Evolutionary conservation across 2,797 vertebrate genomes (phyloP).

Genomic region (Acomys russatus): DNA sequence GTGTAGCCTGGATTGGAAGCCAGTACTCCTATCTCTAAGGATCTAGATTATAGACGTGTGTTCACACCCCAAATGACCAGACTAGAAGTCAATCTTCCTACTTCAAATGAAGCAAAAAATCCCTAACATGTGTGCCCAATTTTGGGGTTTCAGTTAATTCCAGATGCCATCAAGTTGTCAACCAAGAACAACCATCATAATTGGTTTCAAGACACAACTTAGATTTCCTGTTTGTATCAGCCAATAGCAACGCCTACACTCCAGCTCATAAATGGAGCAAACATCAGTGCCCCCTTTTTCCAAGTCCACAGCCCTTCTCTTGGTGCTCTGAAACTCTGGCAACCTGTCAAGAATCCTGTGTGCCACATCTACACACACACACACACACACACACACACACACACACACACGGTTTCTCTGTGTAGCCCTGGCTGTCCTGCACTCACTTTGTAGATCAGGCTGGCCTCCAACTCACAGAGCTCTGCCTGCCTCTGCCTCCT

Average conservation of each 20-base stretch:
- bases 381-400: too few species aligned
- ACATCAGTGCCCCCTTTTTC: not conserved
- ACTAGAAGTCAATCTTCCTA: not conserved
- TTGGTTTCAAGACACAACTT: slow-evolving; percentile 24
- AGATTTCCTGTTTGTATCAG: slow-evolving; percentile 17
- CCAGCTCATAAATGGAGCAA: slow-evolving; percentile 30
- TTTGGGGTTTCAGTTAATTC: not conserved
- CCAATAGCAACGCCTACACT: slow-evolving; percentile 1
- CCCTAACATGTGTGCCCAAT: not conserved
- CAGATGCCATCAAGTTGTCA: not conserved
- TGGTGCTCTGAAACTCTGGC: not conserved
- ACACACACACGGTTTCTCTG: too few species aligned
- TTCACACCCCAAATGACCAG: not conserved
- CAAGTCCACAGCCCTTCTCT: not conserved
- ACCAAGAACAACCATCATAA: not conserved
- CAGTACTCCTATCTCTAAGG: not conserved
- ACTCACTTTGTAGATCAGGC: too few species aligned
- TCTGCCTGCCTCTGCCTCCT: too few species aligned
- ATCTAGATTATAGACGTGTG: not conserved
- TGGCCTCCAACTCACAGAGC: too few species aligned
- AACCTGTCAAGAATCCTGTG: not conserved
- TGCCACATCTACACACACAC: not conserved
- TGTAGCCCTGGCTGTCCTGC: too few species aligned
- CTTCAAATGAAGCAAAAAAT: not conserved
- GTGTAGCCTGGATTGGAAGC: not conserved